phyloP scores from a whole-genome alignment of 92 coral and sea anemone species.

The Actinernus sp. region DNA sequence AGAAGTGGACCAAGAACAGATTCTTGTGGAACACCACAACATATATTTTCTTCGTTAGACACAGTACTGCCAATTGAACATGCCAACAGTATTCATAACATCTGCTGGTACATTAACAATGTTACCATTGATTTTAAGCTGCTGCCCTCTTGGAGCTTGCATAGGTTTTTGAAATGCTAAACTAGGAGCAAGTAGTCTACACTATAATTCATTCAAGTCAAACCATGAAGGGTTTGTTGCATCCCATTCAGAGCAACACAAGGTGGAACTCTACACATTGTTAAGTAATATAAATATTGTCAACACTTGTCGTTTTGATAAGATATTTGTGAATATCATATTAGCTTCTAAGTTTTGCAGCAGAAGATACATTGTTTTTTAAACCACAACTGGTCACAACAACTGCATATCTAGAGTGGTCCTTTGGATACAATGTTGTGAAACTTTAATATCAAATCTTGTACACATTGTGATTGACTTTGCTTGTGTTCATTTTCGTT shows the following conservation, averaged over 20 bases:
- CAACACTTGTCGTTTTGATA: conserved; percentile 54
- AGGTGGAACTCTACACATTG: conserved; percentile 59
- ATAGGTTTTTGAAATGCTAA: conserved; percentile 45
- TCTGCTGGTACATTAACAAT: conserved; percentile 54
- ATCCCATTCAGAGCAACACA: conserved; percentile 62
- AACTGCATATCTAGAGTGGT: conserved; percentile 60
- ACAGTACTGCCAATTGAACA: no score
- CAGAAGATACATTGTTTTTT: conserved; percentile 58
- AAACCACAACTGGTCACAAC: conserved; percentile 78
- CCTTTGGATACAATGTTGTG: conserved; percentile 47
- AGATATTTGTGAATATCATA: conserved; percentile 56
- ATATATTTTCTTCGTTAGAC: no score
- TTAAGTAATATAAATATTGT: conserved; percentile 35
- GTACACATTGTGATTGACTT: no score
- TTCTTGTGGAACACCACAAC: no score
- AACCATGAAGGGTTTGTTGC: no score
- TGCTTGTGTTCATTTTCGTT: no score
- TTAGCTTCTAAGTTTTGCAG: conserved; percentile 44
- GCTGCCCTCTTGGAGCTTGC: conserved; percentile 52
- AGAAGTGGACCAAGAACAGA: no score
- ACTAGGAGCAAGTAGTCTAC: conserved; percentile 23
- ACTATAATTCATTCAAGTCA: not conserved
- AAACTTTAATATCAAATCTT: no score
- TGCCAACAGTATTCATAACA: not conserved
- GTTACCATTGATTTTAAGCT: conserved; percentile 40